Evolutionary conservation across 2,113 vertebrate genomes (phyloP), one percentile per base, ranked within the genome.

Genomic region (Cottus gobio): DNA sequence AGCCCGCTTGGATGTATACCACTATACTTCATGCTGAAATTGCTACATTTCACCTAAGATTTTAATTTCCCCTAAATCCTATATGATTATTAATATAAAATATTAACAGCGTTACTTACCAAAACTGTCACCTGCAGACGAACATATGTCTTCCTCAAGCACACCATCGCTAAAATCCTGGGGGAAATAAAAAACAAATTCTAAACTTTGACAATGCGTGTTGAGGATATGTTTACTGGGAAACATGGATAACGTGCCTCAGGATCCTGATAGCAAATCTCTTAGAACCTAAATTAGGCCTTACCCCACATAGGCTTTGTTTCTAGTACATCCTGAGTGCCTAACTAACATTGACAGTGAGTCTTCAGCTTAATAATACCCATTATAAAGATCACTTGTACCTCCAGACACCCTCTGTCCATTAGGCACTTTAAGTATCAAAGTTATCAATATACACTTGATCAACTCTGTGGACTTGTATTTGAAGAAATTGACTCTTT

Each of bases 61-160:
- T 34, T 24, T 37, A 0, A 67, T 31, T 44, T 31, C 7, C 5
- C 50, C 8, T n/a, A 5, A 7, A n/a, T 16, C 6, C 5, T 3
- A 44, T 5, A 13, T 20, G 6, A 31, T 28, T 37, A 44, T 26
- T 15, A 4, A 75, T 2, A 24, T 46, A 12, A 63, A 36, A 13
- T 26, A 22, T 56, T 67, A 6, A 24, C 16, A 57, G 37, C 4
- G 48, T 39, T 7, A 71, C 85, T 88, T 72, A 94, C 93, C 86
- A 60, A 79, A 83, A 60, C 77, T 39, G 75, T 87, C 68, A 9
- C 77, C 82, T 39, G 34, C 12, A 74, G 60, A 34, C n/a, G 24
- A 58, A 0, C 44, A 44, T 4, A 2, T 22, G 15, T 79, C 46
- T 0, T 77, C 75, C 2, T 62, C 44, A 7, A 56, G 54, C 3